phyloP scores from a whole-genome alignment of 1,140 invertebrate genomes.

The Drosophila equinoxialis region DNA sequence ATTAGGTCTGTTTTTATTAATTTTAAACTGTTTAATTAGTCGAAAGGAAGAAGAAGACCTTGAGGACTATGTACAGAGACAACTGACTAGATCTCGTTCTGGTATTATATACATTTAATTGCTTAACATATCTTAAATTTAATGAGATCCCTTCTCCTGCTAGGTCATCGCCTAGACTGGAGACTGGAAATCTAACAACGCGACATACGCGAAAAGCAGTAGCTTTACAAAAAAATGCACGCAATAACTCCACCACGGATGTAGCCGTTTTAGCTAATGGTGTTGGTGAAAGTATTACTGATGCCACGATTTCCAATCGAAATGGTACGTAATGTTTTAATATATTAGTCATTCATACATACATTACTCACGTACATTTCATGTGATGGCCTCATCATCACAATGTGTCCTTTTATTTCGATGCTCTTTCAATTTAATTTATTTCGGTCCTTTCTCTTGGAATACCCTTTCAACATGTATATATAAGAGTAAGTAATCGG shows the following conservation, averaged over 20 bases:
- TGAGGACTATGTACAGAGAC: slow-evolving; percentile 92
- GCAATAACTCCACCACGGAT: slow-evolving; percentile 62
- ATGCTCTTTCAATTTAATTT: too few relatives aligned
- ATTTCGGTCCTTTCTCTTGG: too few relatives aligned
- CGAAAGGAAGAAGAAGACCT: slow-evolving; percentile 92
- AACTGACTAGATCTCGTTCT: slow-evolving; percentile 91
- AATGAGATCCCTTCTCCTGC: background rate
- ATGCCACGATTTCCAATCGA: slow-evolving; percentile 55
- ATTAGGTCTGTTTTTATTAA: slow-evolving; percentile 90
- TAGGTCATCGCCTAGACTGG: slow-evolving; percentile 89
- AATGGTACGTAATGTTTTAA: slow-evolving; percentile 47
- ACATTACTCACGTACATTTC: too few relatives aligned
- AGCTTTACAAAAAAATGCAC: slow-evolving; percentile 69
- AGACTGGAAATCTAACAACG: slow-evolving; percentile 91
- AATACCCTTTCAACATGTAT: too few relatives aligned
- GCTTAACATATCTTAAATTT: background rate
- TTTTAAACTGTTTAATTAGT: slow-evolving; percentile 90
- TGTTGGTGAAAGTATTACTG: slow-evolving; percentile 54
- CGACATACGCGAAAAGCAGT: slow-evolving; percentile 86
- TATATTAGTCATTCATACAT: background rate
- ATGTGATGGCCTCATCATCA: too few relatives aligned
- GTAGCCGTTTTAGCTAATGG: slow-evolving; percentile 69
- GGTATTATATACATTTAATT: slow-evolving; percentile 68
- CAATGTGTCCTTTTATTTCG: too few relatives aligned
- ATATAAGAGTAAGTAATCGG: too few relatives aligned